Evolutionary conservation across 2,113 vertebrate species (phyloP).

Genomic region (Istiophorus platypterus): DNA sequence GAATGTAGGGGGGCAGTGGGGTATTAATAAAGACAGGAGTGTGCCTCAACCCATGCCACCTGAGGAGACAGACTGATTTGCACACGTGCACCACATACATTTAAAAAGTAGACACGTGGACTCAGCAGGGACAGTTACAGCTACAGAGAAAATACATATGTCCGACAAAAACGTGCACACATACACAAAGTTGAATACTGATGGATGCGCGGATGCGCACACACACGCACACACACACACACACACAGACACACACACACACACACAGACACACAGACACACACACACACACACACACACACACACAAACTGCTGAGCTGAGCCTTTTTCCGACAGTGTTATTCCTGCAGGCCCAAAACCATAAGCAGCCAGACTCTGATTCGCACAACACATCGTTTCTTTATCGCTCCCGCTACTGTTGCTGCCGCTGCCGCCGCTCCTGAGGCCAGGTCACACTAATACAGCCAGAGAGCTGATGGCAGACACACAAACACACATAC

Average conservation of each 20-base stretch:
- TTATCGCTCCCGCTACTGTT: slow-evolving; percentile 73
- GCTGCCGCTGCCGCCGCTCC: slow-evolving; percentile 71
- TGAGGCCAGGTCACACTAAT: slow-evolving; percentile 76
- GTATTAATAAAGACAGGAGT: slow-evolving; percentile 79
- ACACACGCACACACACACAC: slow-evolving; percentile 27
- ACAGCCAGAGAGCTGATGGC: slow-evolving; percentile 65
- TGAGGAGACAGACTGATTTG: slow-evolving; percentile 63
- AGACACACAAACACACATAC: slow-evolving; percentile 36
- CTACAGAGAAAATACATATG: slow-evolving; percentile 19
- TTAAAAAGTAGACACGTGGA: slow-evolving; percentile 52
- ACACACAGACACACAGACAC: slow-evolving; percentile 12
- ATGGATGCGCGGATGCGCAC: slow-evolving; percentile 11
- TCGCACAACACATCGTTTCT: slow-evolving; percentile 80
- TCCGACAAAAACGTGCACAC: slow-evolving; percentile 21
- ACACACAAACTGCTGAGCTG: slow-evolving; percentile 75
- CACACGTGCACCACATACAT: slow-evolving; percentile 63
- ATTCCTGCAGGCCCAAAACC: slow-evolving; percentile 78
- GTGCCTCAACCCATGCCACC: slow-evolving; percentile 59
- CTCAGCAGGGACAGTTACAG: slow-evolving; percentile 18
- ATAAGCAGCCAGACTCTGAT: slow-evolving; percentile 73
- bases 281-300: slow-evolving; percentile 17
- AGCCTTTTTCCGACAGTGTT: slow-evolving; percentile 67
- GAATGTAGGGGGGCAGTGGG: slow-evolving; percentile 49
- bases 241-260: slow-evolving; percentile 39
- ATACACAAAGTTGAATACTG: neutral